Percentiles rank a stretch among this genome's conserved stretches.
These are phyloP conservation scores for Conus ventricosus DNA, from an alignment of 1,140 invertebrate genomes.

Conservation along the genomic window DNA sequence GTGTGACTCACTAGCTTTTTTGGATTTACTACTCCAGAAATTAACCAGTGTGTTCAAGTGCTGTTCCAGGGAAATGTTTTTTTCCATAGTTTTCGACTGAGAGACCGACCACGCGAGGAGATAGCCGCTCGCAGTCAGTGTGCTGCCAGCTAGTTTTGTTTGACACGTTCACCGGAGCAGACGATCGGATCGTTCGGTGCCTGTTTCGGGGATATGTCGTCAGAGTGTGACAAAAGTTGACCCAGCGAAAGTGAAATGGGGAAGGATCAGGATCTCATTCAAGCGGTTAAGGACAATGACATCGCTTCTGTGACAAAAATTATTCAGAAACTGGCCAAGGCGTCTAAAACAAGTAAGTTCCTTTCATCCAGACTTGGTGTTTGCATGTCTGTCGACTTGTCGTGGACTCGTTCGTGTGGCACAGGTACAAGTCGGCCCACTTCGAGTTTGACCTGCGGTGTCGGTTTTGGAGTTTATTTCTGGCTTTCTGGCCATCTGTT, in stretches of 20 bases:
- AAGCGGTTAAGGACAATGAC: conserved; percentile 57
- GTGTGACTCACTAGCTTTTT: not conserved
- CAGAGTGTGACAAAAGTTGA: conserved; percentile 22
- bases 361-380: not conserved
- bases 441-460: not conserved
- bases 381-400: too few species aligned
- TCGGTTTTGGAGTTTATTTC: not conserved
- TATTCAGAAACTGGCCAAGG: conserved; percentile 47
- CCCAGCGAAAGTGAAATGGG: conserved; percentile 41
- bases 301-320: conserved; percentile 46
- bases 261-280: conserved; percentile 57
- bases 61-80: not conserved
- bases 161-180: conserved; percentile 11
- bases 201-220: conserved; percentile 26
- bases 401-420: not conserved
- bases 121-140: not conserved
- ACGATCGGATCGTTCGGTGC: not conserved
- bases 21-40: not conserved
- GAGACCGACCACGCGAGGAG: not conserved
- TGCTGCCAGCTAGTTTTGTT: not conserved
- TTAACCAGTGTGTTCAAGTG: not conserved
- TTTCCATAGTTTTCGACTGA: not conserved
- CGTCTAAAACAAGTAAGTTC: conserved; percentile 26
- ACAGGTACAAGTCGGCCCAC: not conserved
- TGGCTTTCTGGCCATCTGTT: conserved; percentile 5